Evolutionary conservation across 2,113 vertebrate species (phyloP).

Genomic region (Phalacrocorax carbo): DNA sequence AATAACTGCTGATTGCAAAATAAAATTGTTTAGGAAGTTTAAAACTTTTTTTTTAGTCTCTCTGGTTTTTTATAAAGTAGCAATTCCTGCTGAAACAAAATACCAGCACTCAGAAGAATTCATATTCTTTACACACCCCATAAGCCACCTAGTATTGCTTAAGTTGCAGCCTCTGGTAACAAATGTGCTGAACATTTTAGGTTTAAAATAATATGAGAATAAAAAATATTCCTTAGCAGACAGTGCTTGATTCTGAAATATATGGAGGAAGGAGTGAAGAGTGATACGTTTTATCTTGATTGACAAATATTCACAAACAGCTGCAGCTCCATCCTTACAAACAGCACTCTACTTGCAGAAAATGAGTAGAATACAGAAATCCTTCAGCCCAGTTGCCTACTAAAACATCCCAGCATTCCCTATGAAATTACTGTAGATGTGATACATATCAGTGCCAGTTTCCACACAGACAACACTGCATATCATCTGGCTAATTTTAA

Average conservation of each 20-base stretch:
- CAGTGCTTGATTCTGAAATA: background rate
- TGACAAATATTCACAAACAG: background rate
- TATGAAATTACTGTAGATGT: background rate
- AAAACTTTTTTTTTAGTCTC: background rate
- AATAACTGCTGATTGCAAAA: background rate
- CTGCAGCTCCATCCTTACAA: background rate
- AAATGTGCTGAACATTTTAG: background rate
- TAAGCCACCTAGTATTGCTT: background rate
- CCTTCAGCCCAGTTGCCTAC: background rate
- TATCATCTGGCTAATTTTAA: background rate
- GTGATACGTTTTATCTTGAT: background rate
- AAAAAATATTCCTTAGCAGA: background rate
- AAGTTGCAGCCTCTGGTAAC: background rate
- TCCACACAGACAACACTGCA: background rate
- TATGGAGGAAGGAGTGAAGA: background rate
- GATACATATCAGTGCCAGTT: background rate
- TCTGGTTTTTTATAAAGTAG: background rate
- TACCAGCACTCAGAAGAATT: background rate
- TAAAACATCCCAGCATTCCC: background rate
- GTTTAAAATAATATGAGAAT: background rate
- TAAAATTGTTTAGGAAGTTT: background rate
- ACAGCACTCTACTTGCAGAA: background rate
- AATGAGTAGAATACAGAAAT: background rate
- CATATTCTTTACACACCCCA: background rate
- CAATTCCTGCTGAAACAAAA: background rate